Evolutionary conservation across 2,888 invertebrate species (phyloP).

Genomic region (Minunthozetes semirufus): DNA sequence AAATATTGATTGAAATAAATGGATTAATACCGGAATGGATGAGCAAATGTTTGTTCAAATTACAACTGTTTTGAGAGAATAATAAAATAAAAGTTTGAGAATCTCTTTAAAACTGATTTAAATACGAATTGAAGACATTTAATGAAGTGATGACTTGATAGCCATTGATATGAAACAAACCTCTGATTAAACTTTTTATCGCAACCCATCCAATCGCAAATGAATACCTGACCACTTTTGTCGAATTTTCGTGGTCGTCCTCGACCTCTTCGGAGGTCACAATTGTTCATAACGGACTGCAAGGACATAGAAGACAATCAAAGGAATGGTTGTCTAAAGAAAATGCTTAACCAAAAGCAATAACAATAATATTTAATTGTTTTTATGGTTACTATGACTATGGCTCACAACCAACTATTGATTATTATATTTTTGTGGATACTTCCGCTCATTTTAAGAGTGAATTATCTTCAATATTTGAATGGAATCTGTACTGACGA

Average conservation of each 20-base stretch:
- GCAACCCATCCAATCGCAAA: conserved; percentile 23
- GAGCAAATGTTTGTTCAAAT: conserved; percentile 13
- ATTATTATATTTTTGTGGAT: too few species aligned
- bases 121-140: neutral
- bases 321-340: neutral
- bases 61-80: neutral
- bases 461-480: too few species aligned
- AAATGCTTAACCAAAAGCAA: neutral
- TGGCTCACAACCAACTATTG: too few species aligned
- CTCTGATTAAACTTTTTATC: conserved; percentile 14
- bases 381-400: too few species aligned
- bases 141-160: neutral
- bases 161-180: neutral
- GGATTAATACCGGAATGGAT: conserved; percentile 4
- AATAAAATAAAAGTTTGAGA: neutral
- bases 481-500: neutral
- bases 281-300: neutral
- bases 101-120: neutral
- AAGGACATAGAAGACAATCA: neutral
- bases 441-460: too few species aligned
- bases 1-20: neutral
- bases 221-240: conserved; percentile 23
- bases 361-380: neutral
- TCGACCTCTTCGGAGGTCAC: neutral
- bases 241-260: conserved; percentile 17